A percentile compares a stretch with the other conserved stretches of the same genome.
phyloP scores from a whole-genome alignment of 2,888 invertebrate species.

The Melieria omissa region DNA sequence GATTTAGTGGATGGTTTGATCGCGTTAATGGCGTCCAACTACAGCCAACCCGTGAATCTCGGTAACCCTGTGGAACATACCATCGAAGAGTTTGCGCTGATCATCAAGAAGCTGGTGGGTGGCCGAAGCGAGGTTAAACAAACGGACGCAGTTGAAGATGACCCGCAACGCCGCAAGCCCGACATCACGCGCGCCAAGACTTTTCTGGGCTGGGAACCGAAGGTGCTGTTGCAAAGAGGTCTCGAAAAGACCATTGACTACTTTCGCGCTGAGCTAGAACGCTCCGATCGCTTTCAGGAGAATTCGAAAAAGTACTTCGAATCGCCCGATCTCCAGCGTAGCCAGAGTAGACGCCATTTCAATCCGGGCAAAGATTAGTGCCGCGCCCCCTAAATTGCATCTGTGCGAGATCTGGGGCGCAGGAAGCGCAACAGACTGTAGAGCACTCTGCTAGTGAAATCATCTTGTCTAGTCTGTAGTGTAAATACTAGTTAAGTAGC shows the following conservation, averaged over 20 bases:
- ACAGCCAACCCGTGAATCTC: slow-evolving; percentile 91
- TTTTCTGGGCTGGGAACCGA: slow-evolving; percentile 91
- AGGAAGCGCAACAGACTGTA: no score
- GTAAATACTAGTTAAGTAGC: no score
- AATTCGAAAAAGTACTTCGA: slow-evolving; percentile 63
- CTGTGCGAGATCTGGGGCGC: no score
- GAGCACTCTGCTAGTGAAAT: no score
- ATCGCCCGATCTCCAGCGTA: slow-evolving; percentile 56
- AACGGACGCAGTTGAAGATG: slow-evolving; percentile 91
- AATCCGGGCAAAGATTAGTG: slow-evolving; percentile 46
- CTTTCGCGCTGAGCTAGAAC: slow-evolving; percentile 87
- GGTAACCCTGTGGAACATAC: slow-evolving; percentile 99
- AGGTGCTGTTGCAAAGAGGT: slow-evolving; percentile 85
- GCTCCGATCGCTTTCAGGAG: slow-evolving; percentile 65
- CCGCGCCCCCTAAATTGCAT: background rate
- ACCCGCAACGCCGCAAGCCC: slow-evolving; percentile 93
- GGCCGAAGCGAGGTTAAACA: slow-evolving; percentile 86
- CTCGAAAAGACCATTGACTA: slow-evolving; percentile 92
- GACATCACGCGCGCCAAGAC: slow-evolving; percentile 90
- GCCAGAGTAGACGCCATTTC: slow-evolving; percentile 45
- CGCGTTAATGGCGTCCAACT: slow-evolving; percentile 92
- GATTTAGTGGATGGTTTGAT: slow-evolving; percentile 96
- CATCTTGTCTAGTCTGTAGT: no score
- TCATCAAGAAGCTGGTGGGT: slow-evolving; percentile 86
- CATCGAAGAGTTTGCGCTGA: slow-evolving; percentile 89